Evolutionary conservation across 2,113 vertebrate species (phyloP).

Genomic region (Oryzias melastigma): DNA sequence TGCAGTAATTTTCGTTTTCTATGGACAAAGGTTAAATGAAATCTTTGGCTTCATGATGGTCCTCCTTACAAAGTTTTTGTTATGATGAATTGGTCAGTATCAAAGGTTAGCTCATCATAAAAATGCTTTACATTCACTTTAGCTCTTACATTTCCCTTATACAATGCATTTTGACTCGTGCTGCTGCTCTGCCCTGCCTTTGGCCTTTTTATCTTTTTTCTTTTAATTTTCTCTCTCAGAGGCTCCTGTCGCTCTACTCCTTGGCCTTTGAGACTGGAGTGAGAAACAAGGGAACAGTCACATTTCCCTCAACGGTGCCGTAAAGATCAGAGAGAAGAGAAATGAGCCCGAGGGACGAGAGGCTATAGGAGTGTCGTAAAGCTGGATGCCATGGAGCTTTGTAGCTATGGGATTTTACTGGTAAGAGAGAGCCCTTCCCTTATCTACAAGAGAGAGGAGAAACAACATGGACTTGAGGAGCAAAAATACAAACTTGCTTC

Average conservation of each 20-base stretch:
- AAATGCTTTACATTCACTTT: not conserved
- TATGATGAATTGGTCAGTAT: not conserved
- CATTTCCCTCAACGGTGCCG: slow-evolving; percentile 34
- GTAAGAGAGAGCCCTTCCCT: slow-evolving; percentile 23
- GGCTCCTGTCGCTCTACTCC: slow-evolving; percentile 29
- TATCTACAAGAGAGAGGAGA: slow-evolving; percentile 11
- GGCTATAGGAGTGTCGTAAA: slow-evolving; percentile 57
- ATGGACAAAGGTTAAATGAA: no score
- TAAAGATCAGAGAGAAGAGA: slow-evolving; percentile 51
- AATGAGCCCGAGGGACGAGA: slow-evolving; percentile 37
- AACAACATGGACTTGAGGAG: not conserved
- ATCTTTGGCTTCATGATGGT: no score
- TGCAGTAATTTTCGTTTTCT: no score
- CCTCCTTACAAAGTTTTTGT: no score
- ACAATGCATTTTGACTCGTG: not conserved
- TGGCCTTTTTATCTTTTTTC: not conserved
- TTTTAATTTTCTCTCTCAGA: slow-evolving; percentile 63
- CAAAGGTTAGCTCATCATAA: not conserved
- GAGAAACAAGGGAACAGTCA: slow-evolving; percentile 49
- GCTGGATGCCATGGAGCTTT: slow-evolving; percentile 58
- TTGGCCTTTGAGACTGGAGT: slow-evolving; percentile 46
- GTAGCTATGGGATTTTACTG: slow-evolving; percentile 43
- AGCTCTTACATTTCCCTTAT: slow-evolving; percentile 2
- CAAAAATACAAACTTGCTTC: slow-evolving; percentile 10
- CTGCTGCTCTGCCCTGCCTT: not conserved